Conservation (phyloP, 2,113 vertebrate genomes). For the Oreocharis arfaki region DNA sequence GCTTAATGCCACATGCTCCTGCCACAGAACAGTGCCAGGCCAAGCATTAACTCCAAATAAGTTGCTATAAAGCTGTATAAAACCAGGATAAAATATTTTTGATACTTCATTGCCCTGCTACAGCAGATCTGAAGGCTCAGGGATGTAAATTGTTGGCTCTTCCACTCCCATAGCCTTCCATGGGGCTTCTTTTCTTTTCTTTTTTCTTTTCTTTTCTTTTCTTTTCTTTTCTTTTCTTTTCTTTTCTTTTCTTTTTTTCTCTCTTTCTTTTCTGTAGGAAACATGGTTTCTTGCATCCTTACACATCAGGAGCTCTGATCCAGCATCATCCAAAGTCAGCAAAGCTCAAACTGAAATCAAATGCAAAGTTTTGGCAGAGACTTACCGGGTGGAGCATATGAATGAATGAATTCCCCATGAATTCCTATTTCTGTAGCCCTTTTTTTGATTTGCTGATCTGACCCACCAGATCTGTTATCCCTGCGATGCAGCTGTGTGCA, state of each 20-base stretch:
- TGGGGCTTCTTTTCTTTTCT: fast-evolving
- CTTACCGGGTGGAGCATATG: not conserved
- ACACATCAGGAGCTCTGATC: not conserved
- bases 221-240: fast-evolving
- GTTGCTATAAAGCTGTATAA: not conserved
- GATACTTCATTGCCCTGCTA: not conserved
- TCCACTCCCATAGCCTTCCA: not conserved
- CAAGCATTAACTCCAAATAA: not conserved
- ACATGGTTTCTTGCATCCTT: not conserved
- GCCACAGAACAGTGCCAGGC: not conserved
- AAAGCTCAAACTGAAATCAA: not conserved
- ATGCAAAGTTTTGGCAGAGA: not conserved
- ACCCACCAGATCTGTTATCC: not conserved
- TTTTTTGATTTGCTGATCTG: not conserved
- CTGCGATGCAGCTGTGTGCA: not conserved
- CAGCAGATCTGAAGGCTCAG: not conserved
- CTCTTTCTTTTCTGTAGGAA: not conserved
- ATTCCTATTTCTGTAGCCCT: not conserved
- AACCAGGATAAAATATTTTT: not conserved
- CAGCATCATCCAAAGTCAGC: not conserved
- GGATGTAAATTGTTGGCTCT: not conserved
- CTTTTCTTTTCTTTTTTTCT: too few relatives aligned
- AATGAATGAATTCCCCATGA: not conserved
- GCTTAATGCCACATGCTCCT: not conserved
- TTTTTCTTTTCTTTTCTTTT: too few relatives aligned